A percentile compares a stretch with the other conserved stretches of the same genome.
Evolutionary conservation across 2,797 vertebrate genomes (phyloP).

Genomic region (Silurus aristotelis): DNA sequence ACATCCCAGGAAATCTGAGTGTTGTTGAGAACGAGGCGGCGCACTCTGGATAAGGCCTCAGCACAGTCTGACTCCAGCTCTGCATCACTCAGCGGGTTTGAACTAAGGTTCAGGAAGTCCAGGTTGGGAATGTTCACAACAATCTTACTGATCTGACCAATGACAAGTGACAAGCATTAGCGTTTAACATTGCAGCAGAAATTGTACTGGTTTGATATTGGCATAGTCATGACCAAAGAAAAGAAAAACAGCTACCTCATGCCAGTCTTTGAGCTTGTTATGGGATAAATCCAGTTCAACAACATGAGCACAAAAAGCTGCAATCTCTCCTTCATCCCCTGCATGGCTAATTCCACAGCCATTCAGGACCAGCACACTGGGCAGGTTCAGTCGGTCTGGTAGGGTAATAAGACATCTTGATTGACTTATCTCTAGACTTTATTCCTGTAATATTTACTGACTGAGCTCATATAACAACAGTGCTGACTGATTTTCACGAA

Average conservation of each 20-base stretch:
- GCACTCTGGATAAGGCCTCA: conserved; percentile 86
- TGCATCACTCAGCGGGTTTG: conserved; percentile 88
- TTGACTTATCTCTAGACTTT: conserved; percentile 6
- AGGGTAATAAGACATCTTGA: background rate
- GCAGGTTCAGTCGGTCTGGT: conserved; percentile 93
- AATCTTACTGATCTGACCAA: conserved; percentile 92
- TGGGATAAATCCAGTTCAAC: conserved; percentile 94
- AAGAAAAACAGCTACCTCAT: conserved; percentile 76
- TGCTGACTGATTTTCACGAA: background rate
- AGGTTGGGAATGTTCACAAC: conserved; percentile 94
- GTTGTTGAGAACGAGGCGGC: conserved; percentile 96
- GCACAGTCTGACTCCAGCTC: conserved; percentile 83
- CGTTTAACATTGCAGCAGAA: background rate
- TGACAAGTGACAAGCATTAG: conserved; percentile 2
- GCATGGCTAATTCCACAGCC: conserved; percentile 92
- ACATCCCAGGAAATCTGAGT: conserved; percentile 96
- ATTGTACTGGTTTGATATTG: background rate
- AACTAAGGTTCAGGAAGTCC: conserved; percentile 97
- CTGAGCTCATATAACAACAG: background rate
- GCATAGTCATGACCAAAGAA: background rate
- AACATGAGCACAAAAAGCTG: conserved; percentile 94
- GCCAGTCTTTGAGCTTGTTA: conserved; percentile 94
- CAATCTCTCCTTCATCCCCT: conserved; percentile 89
- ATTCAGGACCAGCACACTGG: conserved; percentile 89
- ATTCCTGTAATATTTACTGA: background rate